Evolutionary conservation across 2,888 invertebrate species (phyloP).

Genomic region (Orgyia antiqua): DNA sequence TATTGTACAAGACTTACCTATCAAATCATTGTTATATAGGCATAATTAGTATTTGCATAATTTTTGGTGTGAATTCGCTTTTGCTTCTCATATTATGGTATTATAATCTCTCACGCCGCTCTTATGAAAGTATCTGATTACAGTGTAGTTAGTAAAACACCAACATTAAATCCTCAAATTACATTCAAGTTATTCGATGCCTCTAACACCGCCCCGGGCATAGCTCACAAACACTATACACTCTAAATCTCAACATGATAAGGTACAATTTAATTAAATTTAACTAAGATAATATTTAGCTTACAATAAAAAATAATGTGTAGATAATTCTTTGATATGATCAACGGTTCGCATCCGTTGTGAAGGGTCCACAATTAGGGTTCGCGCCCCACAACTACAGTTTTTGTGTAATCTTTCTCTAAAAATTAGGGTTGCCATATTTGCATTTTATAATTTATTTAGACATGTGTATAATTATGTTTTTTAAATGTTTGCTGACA

Average conservation of each 20-base stretch:
- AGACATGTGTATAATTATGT: conserved; percentile 11
- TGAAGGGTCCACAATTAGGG: conserved; percentile 17
- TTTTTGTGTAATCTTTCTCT: conserved; percentile 19
- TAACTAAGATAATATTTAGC: conserved; percentile 6
- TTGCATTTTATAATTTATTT: conserved; percentile 7
- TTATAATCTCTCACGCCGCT: not conserved
- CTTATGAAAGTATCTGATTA: conserved; percentile 10
- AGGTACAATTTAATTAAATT: not conserved
- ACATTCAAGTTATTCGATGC: conserved; percentile 21
- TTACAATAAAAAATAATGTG: conserved; percentile 11
- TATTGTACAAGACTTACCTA: too few species aligned
- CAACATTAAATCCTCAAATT: conserved; percentile 23
- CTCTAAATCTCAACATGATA: conserved; percentile 1
- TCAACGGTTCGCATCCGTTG: conserved; percentile 32
- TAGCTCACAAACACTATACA: not conserved
- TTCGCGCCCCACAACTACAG: conserved; percentile 7
- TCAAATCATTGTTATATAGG: too few species aligned
- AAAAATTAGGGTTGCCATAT: conserved; percentile 10
- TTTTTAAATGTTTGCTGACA: conserved; percentile 6
- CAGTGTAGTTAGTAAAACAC: conserved; percentile 12
- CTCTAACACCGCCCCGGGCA: conserved; percentile 15
- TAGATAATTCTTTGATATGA: conserved; percentile 22
- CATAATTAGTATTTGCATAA: too few species aligned
- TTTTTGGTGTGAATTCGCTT: too few species aligned
- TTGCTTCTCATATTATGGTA: too few species aligned